Percentiles rank a stretch among this genome's conserved stretches.
phyloP scores from a whole-genome alignment of 2,797 vertebrate genomes.

The Muscicapa striata region DNA sequence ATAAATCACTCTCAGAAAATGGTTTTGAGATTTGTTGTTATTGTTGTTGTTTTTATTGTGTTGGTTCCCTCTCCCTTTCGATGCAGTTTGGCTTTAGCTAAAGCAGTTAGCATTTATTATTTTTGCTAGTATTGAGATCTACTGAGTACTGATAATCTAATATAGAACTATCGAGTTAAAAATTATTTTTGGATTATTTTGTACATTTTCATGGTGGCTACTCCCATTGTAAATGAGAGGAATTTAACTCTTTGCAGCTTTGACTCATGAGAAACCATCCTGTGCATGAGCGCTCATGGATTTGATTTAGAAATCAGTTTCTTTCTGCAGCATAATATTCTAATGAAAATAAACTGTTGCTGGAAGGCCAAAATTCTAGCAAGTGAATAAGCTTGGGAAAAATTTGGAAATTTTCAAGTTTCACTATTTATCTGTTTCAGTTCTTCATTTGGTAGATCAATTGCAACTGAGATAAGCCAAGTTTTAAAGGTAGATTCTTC shows the following conservation, averaged over 20 bases:
- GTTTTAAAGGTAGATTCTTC: neutral
- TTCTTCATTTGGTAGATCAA: neutral
- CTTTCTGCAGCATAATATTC: neutral
- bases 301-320: neutral
- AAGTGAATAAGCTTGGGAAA: neutral
- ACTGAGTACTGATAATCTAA: neutral
- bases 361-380: neutral
- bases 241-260: neutral
- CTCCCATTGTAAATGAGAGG: neutral
- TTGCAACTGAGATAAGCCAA: neutral
- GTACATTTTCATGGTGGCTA: neutral
- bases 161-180: neutral
- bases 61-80: rapidly evolving
- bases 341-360: neutral
- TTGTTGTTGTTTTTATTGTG: neutral
- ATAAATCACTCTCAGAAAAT: neutral
- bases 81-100: neutral
- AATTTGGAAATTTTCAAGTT: neutral
- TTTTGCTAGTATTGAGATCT: neutral
- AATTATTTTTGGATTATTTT: neutral
- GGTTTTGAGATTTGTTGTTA: neutral
- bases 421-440: neutral
- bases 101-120: neutral
- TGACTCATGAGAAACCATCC: neutral
- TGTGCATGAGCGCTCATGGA: neutral